A percentile compares a stretch with the other conserved stretches of the same genome.
Evolutionary conservation across 2,888 invertebrate species (phyloP).

Genomic region (Drosophila mimica): DNA sequence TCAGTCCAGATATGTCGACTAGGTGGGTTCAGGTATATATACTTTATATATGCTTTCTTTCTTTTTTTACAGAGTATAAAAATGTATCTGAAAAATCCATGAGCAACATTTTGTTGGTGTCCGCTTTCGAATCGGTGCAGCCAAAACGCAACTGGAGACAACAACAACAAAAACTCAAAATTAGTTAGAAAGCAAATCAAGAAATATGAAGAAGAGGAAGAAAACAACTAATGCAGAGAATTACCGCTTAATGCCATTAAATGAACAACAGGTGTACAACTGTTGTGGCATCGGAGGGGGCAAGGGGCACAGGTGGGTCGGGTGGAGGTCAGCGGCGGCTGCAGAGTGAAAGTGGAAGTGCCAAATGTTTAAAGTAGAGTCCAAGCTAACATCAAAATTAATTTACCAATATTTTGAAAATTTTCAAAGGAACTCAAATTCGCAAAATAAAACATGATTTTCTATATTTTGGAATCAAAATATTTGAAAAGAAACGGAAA

Average conservation of each 20-base stretch:
- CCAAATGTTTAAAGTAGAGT: neutral
- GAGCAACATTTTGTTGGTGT: slow-evolving; percentile 4
- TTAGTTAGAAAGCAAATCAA: slow-evolving; percentile 59
- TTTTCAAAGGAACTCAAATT: neutral
- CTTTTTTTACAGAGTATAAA: neutral
- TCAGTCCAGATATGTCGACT: neutral
- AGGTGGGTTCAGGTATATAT: neutral
- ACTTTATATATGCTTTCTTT: neutral
- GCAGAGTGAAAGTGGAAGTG: slow-evolving; percentile 30
- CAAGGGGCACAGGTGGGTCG: neutral
- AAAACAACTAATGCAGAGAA: slow-evolving; percentile 37
- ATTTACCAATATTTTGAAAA: neutral
- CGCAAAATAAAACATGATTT: neutral
- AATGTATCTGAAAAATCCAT: slow-evolving; percentile 23
- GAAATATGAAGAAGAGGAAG: slow-evolving; percentile 26
- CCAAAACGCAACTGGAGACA: slow-evolving; percentile 18
- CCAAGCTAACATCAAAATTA: neutral
- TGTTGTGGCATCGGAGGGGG: neutral
- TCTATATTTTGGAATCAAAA: neutral
- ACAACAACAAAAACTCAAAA: slow-evolving; percentile 18
- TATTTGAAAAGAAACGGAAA: neutral
- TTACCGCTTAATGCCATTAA: slow-evolving; percentile 53
- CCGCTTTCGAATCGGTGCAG: slow-evolving; percentile 40
- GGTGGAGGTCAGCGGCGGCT: neutral
- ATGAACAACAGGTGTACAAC: slow-evolving; percentile 49